Evolutionary conservation across 1,140 invertebrate genomes (phyloP).

Genomic region (Aphis gossypii): DNA sequence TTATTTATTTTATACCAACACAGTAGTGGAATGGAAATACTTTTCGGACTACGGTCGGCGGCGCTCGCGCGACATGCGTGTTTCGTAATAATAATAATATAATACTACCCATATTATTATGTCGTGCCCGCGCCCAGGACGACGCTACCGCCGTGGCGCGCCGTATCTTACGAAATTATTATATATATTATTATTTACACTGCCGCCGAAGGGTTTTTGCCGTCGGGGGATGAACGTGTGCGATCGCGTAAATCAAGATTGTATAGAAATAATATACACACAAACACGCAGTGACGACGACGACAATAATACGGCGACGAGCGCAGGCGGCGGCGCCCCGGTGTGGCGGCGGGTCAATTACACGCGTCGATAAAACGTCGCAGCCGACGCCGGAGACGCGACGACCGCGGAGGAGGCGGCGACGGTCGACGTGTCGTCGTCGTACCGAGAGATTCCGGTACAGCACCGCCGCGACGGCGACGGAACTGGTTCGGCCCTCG

Average conservation of each 20-base stretch:
- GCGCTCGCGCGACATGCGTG: not conserved
- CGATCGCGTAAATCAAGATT: conserved; percentile 23
- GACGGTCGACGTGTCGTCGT: not conserved
- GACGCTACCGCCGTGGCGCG: no score
- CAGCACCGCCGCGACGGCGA: conserved; percentile 46
- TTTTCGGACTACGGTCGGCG: not conserved
- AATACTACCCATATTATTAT: not conserved
- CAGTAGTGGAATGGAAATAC: not conserved
- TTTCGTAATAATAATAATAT: not conserved
- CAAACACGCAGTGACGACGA: not conserved
- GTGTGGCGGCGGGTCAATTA: conserved; percentile 50
- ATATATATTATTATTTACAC: not conserved
- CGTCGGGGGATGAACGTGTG: not conserved
- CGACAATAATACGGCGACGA: not conserved
- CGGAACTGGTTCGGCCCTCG: conserved; percentile 21
- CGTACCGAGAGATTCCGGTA: conserved; percentile 47
- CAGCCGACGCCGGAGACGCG: not conserved
- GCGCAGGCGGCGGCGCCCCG: not conserved
- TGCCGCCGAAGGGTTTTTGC: not conserved
- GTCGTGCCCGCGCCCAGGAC: not conserved
- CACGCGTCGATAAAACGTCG: conserved; percentile 33
- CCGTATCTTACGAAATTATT: not conserved
- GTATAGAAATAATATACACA: not conserved
- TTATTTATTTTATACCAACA: not conserved
- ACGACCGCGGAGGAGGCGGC: not conserved